Evolutionary conservation across 1,140 invertebrate species (phyloP).

Genomic region (Bradynema listronoti): DNA sequence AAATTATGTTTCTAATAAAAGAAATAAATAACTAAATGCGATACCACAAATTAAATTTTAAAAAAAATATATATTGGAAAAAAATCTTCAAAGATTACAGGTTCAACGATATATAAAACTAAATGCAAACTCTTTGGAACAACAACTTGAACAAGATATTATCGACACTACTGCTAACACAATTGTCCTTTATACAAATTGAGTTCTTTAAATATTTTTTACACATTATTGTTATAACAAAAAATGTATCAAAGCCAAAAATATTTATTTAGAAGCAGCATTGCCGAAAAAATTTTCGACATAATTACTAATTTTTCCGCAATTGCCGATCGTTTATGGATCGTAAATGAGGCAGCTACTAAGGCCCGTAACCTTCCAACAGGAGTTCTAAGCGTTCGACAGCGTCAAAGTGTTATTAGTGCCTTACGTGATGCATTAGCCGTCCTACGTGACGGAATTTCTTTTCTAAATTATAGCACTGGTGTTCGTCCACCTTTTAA

Average conservation of each 20-base stretch:
- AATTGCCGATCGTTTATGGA: conserved; percentile 49
- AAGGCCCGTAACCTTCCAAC: conserved; percentile 41
- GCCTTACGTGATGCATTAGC: conserved; percentile 38
- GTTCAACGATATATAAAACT: conserved; percentile 49
- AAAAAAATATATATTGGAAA: no score
- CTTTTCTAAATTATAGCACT: conserved; percentile 17
- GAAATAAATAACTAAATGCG: neutral
- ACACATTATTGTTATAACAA: neutral
- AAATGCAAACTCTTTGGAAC: conserved; percentile 11
- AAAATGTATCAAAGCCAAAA: neutral
- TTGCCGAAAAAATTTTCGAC: conserved; percentile 35
- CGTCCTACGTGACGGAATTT: conserved; percentile 27
- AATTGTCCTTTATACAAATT: conserved; percentile 48
- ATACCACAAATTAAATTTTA: no score
- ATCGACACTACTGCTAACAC: conserved; percentile 53
- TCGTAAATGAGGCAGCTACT: conserved; percentile 47
- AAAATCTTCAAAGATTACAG: conserved; percentile 21
- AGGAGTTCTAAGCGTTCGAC: conserved; percentile 31
- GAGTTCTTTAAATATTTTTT: conserved; percentile 1
- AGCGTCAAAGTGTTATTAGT: conserved; percentile 24
- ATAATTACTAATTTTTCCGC: conserved; percentile 28
- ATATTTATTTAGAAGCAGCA: conserved; percentile 17
- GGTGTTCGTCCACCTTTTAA: conserved; percentile 25
- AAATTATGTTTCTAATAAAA: neutral
- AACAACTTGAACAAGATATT: conserved; percentile 34